These are phyloP conservation scores for Nomada flava DNA, from an alignment of 2,888 invertebrate genomes.

Conservation along the genomic window DNA sequence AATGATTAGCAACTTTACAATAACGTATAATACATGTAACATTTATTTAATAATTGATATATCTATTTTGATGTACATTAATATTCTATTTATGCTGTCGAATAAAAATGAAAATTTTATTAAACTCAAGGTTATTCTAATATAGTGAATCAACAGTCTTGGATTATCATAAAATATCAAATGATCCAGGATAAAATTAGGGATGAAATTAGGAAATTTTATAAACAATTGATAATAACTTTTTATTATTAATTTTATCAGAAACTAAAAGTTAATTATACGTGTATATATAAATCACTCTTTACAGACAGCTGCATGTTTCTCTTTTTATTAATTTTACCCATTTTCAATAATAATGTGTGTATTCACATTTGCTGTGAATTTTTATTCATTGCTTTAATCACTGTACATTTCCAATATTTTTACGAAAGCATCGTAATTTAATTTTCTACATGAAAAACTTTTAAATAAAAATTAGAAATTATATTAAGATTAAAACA, in stretches of 20 bases:
- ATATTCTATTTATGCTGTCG: not conserved
- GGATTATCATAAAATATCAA: not conserved
- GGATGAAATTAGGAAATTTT: not conserved
- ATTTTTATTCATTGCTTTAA: not conserved
- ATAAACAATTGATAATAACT: conserved; percentile 1
- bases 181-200: not conserved
- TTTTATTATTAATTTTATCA: not conserved
- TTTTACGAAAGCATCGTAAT: not conserved
- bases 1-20: too few species aligned
- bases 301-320: not conserved
- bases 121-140: not conserved
- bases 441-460: not conserved
- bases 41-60: not conserved
- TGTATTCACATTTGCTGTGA: not conserved
- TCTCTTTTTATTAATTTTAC: not conserved
- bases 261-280: not conserved
- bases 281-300: conserved; percentile 4
- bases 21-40: not conserved
- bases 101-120: not conserved
- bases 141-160: not conserved
- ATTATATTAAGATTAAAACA: conserved; percentile 1
- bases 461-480: not conserved
- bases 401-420: not conserved
- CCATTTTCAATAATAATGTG: not conserved
- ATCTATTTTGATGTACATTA: not conserved